Percentiles rank a stretch among this genome's conserved stretches.
Conservation (phyloP, 2,113 vertebrate genomes). For the Smithornis capensis region DNA sequence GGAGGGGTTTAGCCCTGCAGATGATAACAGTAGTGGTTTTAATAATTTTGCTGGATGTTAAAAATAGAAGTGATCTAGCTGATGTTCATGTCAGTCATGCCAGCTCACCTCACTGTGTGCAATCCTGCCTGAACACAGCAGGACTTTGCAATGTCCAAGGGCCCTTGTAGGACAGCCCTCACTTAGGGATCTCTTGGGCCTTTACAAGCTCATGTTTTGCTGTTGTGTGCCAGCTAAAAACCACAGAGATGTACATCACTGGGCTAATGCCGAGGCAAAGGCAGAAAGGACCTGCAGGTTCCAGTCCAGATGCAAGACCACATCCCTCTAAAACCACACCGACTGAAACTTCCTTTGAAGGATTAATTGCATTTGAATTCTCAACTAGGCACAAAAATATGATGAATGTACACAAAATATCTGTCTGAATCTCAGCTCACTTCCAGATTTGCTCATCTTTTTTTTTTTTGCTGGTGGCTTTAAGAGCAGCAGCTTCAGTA, state of each 20-base stretch:
- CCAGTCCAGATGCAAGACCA: background rate
- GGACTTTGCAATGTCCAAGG: background rate
- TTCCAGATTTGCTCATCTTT: background rate
- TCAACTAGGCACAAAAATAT: background rate
- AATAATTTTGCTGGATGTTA: background rate
- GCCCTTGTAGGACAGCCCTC: background rate
- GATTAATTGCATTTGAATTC: background rate
- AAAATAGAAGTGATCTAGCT: background rate
- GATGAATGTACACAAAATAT: background rate
- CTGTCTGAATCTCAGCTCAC: background rate
- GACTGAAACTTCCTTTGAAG: background rate
- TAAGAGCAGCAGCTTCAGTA: background rate
- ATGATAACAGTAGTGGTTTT: background rate
- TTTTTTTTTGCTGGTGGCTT: background rate
- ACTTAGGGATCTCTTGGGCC: background rate
- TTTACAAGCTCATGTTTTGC: background rate
- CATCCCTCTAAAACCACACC: fast-evolving
- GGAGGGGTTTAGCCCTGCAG: background rate
- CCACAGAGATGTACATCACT: background rate
- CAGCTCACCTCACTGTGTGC: background rate
- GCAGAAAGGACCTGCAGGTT: background rate
- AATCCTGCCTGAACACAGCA: background rate
- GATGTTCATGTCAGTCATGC: background rate
- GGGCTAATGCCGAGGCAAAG: background rate
- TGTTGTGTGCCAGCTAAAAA: background rate